Base-by-base conservation (phyloP, 2,888 invertebrate species). In the Drosophila testacea region DNA sequence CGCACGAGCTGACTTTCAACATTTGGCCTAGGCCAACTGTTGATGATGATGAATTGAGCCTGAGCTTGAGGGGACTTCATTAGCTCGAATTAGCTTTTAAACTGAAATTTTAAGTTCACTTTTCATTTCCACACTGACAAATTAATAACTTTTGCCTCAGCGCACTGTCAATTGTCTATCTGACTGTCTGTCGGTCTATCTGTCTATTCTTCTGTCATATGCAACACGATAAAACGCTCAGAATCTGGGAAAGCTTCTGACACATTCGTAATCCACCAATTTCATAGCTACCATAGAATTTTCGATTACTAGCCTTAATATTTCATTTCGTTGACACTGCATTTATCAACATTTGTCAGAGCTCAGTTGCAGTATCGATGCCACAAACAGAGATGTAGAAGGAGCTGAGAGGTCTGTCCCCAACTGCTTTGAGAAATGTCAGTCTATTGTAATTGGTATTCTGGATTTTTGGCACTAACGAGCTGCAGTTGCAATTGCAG, bases 261-360 rank as follows among this genome's bases (percentile, higher is more conserved):
- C 74, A 69, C 52, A 65, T 68, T 72, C 34, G 39, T 65, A 63
- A 68, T 57, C 69, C 56, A 47, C 44, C 66, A 73, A 71, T 67
- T 79, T 59, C 48, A 34, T 28, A 64, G 69, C 65, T 47, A 22
- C 22, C 22, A 22, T 22, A 42, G 16, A 54, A 44, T 46, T 42
- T 60, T 52, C 46, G 63, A 57, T 59, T 62, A 57, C 68, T 60
- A 52, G 72, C 55, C 47, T 66, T 42, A 75, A 69, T 70, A 65
- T 75, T 70, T 73, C 52, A 71, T 56, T 74, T 72, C 63, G 51
- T 69, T 74, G 80, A 70, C 77, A 69, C 57, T 77, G 81, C 71
- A 65, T 80, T 81, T 83, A 68, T 77, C 70, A 75, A 54, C 57
- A 69, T 63, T 68, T 36, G 38, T 41, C 30, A 64, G 62, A 38